These are phyloP conservation scores for Drosophila hawaiiensis DNA, from an alignment of 2,888 invertebrate species.

Conservation along the genomic window DNA sequence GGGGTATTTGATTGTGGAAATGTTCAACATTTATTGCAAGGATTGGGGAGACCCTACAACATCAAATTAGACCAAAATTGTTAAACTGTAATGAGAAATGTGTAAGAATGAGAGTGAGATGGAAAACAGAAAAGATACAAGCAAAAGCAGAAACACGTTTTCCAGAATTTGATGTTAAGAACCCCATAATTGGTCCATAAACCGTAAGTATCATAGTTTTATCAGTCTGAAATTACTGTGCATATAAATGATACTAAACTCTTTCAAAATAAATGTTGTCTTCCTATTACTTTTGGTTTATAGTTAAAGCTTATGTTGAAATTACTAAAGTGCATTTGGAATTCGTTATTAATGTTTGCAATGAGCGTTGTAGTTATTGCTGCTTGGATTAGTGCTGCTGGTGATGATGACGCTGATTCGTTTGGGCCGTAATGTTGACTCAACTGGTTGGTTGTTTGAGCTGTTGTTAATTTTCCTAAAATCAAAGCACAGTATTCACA, in stretches of 20 bases:
- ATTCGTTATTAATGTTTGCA: slow-evolving; percentile 17
- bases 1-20: not conserved
- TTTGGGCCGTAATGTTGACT: slow-evolving; percentile 79
- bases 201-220: not conserved
- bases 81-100: not conserved
- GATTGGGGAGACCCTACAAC: not conserved
- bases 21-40: not conserved
- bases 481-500: slow-evolving; percentile 81
- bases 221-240: not conserved
- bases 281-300: not conserved
- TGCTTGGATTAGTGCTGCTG: slow-evolving; percentile 53
- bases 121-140: not conserved
- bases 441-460: slow-evolving; percentile 75
- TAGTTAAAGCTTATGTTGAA: not conserved
- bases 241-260: not conserved
- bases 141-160: not conserved
- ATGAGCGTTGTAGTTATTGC: slow-evolving; percentile 33
- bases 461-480: slow-evolving; percentile 80
- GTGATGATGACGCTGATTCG: slow-evolving; percentile 77
- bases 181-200: not conserved
- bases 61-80: not conserved
- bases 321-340: slow-evolving; percentile 24
- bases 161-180: not conserved
- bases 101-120: not conserved
- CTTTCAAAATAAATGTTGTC: not conserved